A percentile compares a stretch with the other conserved stretches of the same genome.
Conservation (phyloP, 2,797 vertebrate genomes). For the Epinephelus coioides region DNA sequence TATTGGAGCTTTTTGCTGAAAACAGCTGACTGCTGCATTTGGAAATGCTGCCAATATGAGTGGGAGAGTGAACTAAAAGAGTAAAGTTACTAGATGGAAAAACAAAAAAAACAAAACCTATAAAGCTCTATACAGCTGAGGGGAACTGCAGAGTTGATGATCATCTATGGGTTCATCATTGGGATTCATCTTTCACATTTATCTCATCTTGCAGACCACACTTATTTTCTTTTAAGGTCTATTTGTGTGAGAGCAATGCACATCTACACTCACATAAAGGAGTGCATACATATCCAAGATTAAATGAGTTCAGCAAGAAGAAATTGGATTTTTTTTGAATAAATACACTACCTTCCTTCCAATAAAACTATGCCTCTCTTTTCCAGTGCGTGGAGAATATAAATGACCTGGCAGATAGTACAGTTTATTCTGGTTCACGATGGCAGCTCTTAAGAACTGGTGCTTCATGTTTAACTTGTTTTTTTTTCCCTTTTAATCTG, state of each 20-base stretch:
- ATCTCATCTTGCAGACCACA: background rate
- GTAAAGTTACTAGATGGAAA: too few relatives aligned
- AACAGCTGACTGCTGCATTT: background rate
- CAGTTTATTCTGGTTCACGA: constrained; percentile 57
- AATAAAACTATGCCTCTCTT: constrained; percentile 33
- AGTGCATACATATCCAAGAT: background rate
- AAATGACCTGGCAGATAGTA: constrained; percentile 56
- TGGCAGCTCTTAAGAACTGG: constrained; percentile 61
- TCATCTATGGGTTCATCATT: too few relatives aligned
- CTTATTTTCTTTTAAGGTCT: background rate
- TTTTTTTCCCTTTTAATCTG: constrained; percentile 47
- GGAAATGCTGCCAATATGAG: background rate
- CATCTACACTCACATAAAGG: constrained; percentile 16
- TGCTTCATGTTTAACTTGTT: constrained; percentile 73
- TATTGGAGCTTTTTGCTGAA: background rate
- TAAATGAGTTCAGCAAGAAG: constrained; percentile 5
- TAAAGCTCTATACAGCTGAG: too few relatives aligned
- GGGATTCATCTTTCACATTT: background rate
- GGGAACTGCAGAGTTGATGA: too few relatives aligned
- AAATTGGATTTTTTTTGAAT: background rate
- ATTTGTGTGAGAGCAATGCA: background rate
- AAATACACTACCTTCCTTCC: constrained; percentile 17
- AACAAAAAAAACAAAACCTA: too few relatives aligned
- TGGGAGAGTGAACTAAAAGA: background rate
- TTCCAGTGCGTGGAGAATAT: constrained; percentile 52